Evolutionary conservation across 2,888 invertebrate genomes (phyloP), one percentile per base, ranked within the genome.

Genomic region (Caenorhabditis becei): DNA sequence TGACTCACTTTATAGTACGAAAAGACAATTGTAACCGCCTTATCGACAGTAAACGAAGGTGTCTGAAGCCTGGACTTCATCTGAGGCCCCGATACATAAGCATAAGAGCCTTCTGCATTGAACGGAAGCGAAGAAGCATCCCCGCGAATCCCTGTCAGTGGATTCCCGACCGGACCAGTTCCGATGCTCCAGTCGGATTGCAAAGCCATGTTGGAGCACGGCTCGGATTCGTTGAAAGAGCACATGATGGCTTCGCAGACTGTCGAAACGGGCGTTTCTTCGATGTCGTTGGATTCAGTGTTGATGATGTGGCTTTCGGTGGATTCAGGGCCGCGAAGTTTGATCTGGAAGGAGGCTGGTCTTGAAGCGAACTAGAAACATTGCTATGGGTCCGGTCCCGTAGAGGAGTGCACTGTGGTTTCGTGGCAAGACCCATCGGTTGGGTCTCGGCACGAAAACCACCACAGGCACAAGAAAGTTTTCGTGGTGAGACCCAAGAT

Each of bases 101-200:
- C 87, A 61, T 85, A 89, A 2, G 79, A 83, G 20, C 89, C 89
- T 14, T 87, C 88, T 88, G 71, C 82, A 70, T 87, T 88, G 58
- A 80, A 89, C 10, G 89, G 88, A 23, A 89, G 80, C 7, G 66
- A 61, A 8, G 86, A 85, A 5, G 89, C 89, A 72, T 89, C 89
- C 20, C 89, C 89, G 41, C 82, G 72, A 14, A 89, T 84, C 1
- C 89, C 89, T 1, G 88, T 88, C 20, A 89, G 67, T 4, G 84
- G 86, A 82, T 89, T 88, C 10, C 88, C 88, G 24, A 89, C 77
- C 5, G 88, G 85, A 5, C 71, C 74, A 28, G 41, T 56, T 7
- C 86, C 72, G 8, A 86, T 56, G 24, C 32, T 44, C 89, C 89
- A 89, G 20, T 82, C 86, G 1, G 84, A 81, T 49, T 77, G 70